These are phyloP conservation scores for Hippoglossus stenolepis DNA, from an alignment of 2,113 vertebrate genomes.

Conservation along the genomic window DNA sequence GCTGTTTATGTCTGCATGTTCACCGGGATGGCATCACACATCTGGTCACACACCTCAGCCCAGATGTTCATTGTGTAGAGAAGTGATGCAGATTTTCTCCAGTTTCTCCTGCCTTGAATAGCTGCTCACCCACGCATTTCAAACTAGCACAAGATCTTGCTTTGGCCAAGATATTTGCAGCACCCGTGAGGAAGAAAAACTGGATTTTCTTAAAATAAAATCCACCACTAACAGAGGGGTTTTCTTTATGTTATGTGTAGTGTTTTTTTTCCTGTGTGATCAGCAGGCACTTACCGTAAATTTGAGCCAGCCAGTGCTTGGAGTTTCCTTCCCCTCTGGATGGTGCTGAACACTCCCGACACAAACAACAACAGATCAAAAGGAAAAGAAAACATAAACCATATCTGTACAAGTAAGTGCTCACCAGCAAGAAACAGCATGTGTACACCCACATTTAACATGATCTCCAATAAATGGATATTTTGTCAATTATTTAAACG, in stretches of 20 bases:
- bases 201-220: conserved; percentile 40
- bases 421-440: conserved; percentile 79
- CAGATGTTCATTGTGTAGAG: conserved; percentile 68
- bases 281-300: conserved; percentile 52
- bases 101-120: conserved; percentile 41
- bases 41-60: conserved; percentile 70
- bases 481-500: conserved; percentile 70
- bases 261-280: conserved; percentile 18
- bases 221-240: conserved; percentile 11
- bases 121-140: conserved; percentile 29
- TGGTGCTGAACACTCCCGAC: conserved; percentile 61
- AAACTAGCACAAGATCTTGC: conserved; percentile 26
- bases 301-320: conserved; percentile 23
- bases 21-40: conserved; percentile 58
- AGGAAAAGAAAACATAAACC: conserved; percentile 66
- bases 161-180: conserved; percentile 15
- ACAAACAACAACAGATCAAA: conserved; percentile 68
- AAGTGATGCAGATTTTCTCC: conserved; percentile 46
- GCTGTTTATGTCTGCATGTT: conserved; percentile 67
- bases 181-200: conserved; percentile 14
- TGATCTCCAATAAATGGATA: conserved; percentile 65
- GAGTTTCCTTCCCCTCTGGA: conserved; percentile 39
- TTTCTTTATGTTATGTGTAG: background rate
- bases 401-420: conserved; percentile 83
- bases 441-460: conserved; percentile 82